These are phyloP conservation scores for Pollenia labialis DNA, from an alignment of 2,888 invertebrate species.

Conservation along the genomic window DNA sequence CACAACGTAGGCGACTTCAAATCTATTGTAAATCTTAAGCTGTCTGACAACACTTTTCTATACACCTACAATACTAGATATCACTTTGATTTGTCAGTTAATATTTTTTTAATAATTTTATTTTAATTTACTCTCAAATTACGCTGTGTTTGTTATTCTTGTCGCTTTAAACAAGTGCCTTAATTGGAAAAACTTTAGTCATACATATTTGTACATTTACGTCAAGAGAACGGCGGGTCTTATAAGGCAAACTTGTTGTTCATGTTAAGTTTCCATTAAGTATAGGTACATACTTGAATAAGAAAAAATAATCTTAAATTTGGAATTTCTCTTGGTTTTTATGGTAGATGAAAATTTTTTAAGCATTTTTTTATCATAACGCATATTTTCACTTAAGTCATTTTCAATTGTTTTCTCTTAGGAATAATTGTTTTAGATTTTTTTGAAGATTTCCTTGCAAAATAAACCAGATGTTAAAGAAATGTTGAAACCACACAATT, in stretches of 20 bases:
- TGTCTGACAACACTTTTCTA: constrained; percentile 16
- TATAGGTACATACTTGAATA: not conserved
- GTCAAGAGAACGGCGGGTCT: constrained; percentile 30
- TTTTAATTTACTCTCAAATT: not conserved
- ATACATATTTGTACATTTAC: constrained; percentile 21
- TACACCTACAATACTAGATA: constrained; percentile 15
- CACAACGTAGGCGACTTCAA: constrained; percentile 22
- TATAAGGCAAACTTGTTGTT: constrained; percentile 58
- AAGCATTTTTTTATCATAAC: not conserved
- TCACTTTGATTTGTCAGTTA: constrained; percentile 12
- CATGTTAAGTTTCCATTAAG: not conserved
- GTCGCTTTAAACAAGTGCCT: constrained; percentile 30
- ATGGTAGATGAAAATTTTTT: not conserved
- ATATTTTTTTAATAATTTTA: not conserved
- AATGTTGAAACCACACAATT: not conserved
- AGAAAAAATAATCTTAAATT: constrained; percentile 2
- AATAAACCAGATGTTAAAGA: constrained; percentile 25
- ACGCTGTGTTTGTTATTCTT: not conserved
- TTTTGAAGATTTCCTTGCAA: not conserved
- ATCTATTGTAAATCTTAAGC: not conserved
- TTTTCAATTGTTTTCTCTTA: not conserved
- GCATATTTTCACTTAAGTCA: constrained; percentile 7
- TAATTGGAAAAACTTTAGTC: constrained; percentile 20
- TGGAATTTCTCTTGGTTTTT: constrained; percentile 6
- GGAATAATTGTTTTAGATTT: not conserved